Evolutionary conservation across 2,113 vertebrate species (phyloP).

Genomic region (Ramphastos sulfuratus): DNA sequence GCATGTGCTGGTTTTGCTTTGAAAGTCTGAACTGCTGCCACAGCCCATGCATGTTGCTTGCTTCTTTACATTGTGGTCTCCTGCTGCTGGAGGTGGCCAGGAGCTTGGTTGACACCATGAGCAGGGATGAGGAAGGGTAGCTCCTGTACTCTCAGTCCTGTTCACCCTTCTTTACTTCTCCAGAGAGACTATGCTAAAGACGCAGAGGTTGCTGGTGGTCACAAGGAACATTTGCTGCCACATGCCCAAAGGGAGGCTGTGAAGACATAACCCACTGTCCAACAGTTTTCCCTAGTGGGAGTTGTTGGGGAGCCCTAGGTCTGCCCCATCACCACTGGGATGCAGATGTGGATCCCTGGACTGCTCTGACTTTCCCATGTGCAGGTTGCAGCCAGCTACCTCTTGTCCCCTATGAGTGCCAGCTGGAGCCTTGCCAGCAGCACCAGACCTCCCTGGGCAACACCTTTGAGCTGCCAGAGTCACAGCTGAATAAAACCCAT

Average conservation of each 20-base stretch:
- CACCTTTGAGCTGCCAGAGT: not conserved
- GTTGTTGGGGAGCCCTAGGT: fast-evolving
- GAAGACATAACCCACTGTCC: fast-evolving
- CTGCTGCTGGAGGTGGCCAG: not conserved
- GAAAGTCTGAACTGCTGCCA: not conserved
- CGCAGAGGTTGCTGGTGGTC: not conserved
- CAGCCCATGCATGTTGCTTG: fast-evolving
- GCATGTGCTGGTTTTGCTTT: not conserved
- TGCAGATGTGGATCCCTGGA: not conserved
- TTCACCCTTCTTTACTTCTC: not conserved
- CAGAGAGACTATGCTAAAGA: fast-evolving
- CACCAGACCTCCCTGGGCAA: conserved; percentile 9
- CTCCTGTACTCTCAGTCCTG: fast-evolving
- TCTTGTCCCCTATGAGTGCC: not conserved
- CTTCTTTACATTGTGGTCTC: fast-evolving
- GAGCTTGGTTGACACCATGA: not conserved
- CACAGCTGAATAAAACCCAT: fast-evolving
- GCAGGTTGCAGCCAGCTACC: not conserved
- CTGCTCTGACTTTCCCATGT: fast-evolving
- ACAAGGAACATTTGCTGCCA: fast-evolving
- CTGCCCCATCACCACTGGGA: fast-evolving
- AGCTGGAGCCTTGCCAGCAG: not conserved
- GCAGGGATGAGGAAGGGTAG: not conserved
- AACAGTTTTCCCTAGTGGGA: not conserved
- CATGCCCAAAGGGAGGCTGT: fast-evolving